phyloP scores from a whole-genome alignment of 2,113 vertebrate species.

The Odobenus rosmarus region DNA sequence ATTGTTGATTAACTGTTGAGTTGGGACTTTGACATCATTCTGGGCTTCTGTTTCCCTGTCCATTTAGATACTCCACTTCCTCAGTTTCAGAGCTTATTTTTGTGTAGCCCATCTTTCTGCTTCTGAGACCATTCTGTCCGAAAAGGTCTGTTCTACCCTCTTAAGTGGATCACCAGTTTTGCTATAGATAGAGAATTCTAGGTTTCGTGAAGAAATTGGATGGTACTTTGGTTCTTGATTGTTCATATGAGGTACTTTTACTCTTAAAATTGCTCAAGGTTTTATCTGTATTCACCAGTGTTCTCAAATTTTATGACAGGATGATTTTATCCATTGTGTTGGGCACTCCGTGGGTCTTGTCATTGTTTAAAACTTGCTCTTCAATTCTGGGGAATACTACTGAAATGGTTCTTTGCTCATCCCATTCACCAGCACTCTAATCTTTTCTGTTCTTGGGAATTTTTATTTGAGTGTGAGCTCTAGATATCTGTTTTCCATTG shows the following conservation, averaged over 20 bases:
- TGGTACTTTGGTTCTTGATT: not conserved
- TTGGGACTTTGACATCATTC: not conserved
- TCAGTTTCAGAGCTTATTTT: not conserved
- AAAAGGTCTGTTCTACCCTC: not conserved
- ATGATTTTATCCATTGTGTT: not conserved
- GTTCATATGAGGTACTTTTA: not conserved
- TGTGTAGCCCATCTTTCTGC: not conserved
- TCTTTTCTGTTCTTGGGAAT: not conserved
- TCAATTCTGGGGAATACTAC: not conserved
- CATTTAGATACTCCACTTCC: not conserved
- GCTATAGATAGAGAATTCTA: not conserved
- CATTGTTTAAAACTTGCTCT: conserved; percentile 7
- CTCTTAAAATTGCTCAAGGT: not conserved
- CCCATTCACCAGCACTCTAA: not conserved
- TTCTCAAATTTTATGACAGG: not conserved
- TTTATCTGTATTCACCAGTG: not conserved
- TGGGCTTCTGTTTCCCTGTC: not conserved
- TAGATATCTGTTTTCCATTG: not conserved
- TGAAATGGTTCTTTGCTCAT: not conserved
- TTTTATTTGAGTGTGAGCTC: not conserved
- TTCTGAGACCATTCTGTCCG: not conserved
- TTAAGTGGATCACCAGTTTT: not conserved
- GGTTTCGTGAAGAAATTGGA: not conserved
- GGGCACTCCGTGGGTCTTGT: not conserved
- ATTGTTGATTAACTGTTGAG: not conserved